These are phyloP conservation scores for Bombyx mandarina DNA, from an alignment of 1,140 invertebrate species.

Conservation along the genomic window DNA sequence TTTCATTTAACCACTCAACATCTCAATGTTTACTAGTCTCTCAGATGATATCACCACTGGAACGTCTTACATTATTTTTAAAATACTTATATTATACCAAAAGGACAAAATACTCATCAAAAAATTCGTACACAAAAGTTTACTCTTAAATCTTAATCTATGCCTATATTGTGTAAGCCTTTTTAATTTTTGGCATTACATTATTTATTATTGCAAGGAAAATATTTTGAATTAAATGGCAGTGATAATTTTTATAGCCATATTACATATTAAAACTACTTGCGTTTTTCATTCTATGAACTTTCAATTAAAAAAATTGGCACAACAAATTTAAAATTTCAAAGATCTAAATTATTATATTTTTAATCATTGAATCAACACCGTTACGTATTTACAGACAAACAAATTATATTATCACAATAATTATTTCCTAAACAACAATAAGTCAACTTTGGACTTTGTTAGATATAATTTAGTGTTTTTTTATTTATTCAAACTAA, in stretches of 20 bases:
- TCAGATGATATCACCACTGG: too few species aligned
- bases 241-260: slow-evolving; percentile 47
- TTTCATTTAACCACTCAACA: too few species aligned
- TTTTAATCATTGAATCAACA: too few species aligned
- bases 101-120: slow-evolving; percentile 61
- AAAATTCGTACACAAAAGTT: slow-evolving; percentile 55
- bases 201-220: slow-evolving; percentile 29
- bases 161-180: slow-evolving; percentile 16
- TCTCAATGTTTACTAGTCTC: too few species aligned
- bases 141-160: slow-evolving; percentile 22
- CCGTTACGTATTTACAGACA: slow-evolving; percentile 39
- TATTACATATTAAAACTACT: too few species aligned
- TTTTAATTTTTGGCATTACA: slow-evolving; percentile 20
- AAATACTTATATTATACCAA: slow-evolving; percentile 22
- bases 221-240: slow-evolving; percentile 40
- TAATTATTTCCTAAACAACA: slow-evolving; percentile 52
- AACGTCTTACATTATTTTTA: too few species aligned
- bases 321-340: not conserved
- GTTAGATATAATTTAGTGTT: slow-evolving; percentile 32
- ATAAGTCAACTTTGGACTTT: slow-evolving; percentile 56
- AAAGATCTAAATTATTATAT: too few species aligned
- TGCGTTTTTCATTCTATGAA: too few species aligned
- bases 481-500: slow-evolving; percentile 37
- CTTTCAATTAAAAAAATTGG: not conserved
- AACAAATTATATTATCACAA: slow-evolving; percentile 63